Evolutionary conservation across 2,113 vertebrate genomes (phyloP).

Genomic region (Oncorhynchus tshawytscha): DNA sequence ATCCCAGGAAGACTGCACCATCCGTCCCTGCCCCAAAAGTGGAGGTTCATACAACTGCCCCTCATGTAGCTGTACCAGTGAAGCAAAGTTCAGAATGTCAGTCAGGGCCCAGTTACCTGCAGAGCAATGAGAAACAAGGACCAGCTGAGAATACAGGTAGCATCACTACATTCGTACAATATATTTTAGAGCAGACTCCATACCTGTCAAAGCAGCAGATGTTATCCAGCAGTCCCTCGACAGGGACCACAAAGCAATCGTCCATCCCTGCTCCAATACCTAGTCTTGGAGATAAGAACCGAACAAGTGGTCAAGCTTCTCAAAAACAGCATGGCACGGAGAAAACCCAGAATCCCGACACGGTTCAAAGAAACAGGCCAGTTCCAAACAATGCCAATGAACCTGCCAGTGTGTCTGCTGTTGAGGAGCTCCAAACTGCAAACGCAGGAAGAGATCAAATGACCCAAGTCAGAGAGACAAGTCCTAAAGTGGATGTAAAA

Average conservation of each 20-base stretch:
- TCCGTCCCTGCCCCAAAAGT: background rate
- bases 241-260: constrained; percentile 13
- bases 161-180: constrained; percentile 12
- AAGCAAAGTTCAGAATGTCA: constrained; percentile 32
- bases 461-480: background rate
- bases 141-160: constrained; percentile 14
- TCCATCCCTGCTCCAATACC: constrained; percentile 14
- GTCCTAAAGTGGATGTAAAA: constrained; percentile 35
- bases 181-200: constrained; percentile 24
- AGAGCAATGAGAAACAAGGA: constrained; percentile 20
- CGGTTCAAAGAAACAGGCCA: background rate
- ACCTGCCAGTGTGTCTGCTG: background rate
- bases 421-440: constrained; percentile 20
- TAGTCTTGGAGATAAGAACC: constrained; percentile 3
- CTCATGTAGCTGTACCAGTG: constrained; percentile 2
- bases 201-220: constrained; percentile 45
- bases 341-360: constrained; percentile 19
- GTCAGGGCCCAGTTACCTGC: constrained; percentile 8
- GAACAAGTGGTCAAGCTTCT: constrained; percentile 22
- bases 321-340: constrained; percentile 11
- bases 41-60: constrained; percentile 2
- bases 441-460: constrained; percentile 21
- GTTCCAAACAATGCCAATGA: constrained; percentile 16
- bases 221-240: constrained; percentile 27
- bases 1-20: constrained; percentile 8